Base-by-base conservation (phyloP, 1,140 invertebrate genomes). In the Microplitis demolitor region DNA sequence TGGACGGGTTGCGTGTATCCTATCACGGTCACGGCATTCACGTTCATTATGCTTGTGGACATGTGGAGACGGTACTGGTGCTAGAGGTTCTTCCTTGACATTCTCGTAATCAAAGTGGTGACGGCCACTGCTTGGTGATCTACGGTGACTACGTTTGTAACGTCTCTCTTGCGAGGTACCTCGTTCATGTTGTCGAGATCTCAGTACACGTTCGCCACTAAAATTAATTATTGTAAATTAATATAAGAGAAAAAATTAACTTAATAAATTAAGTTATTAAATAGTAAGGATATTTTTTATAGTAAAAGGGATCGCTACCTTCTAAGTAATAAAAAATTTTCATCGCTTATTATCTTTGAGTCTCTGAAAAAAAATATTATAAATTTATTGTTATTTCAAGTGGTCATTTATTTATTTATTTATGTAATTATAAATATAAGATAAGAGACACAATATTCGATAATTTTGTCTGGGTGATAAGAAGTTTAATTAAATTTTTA, bases 61-160 rank as follows among this genome's bases (percentile, higher is more conserved):
- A 86, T 88, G 62, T 83, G 87, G 50, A 9, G 56, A 58, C 16
- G 16, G 24, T 24, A 58, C 16, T 24, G 14, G 8, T 58, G 56
- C 16, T 9, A 11, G 8, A 24, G 16, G 8, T 24, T 58, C 56
- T 33, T 58, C 24, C 16, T 16, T 31, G 16, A 45, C 76, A 86
- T 88, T 84, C 3, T 81, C 80, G 69, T 88, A 86, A 0, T 39
- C 81, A 2, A 62, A 82, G 72, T 84, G 79, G 69, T 88, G 88
- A 11, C 88, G 83, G 11, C 88, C 87, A 75, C 88, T 89, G 35
- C 89, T 90, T 4, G 90, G 90, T 16, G 90, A 91, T 66, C 90
- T 85, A 13, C 90, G 86, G 77, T 90, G 88, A 68, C 89, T 90
- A 6, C 90, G 87, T 67, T 91, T 91, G 83, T 90, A 91, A 5